Base-by-base conservation (phyloP, 2,888 invertebrate genomes). In the Lacanobia wlatinum region DNA sequence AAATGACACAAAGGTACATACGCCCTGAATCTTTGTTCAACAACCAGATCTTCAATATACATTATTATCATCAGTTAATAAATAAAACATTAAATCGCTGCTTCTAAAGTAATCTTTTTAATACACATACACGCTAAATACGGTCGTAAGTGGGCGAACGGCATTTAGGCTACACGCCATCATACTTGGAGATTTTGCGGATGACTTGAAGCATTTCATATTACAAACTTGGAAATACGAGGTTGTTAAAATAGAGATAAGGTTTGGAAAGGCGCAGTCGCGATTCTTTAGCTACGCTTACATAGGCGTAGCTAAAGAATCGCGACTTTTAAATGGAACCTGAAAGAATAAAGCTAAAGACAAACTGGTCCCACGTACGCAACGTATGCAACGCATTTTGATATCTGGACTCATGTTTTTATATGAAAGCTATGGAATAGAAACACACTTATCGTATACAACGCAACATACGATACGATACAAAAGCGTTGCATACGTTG, bases 111-210 rank as follows among this genome's bases (percentile, higher is more conserved):
- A 81, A 84, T 77, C 77, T 83, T 84, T 87, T 88, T 84, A 90
- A 87, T n/a, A n/a, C n/a, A n/a, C 87, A 87, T 87, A 87, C 87
- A 85, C 76, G 78, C 89, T 89, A 80, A 87, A 93, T 92, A 93
- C 87, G 94, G 95, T 78, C 53, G 79, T 66, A 80, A 76, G 96
- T 96, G 94, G 96, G 96, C 92, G 96, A 94, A 91, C 93, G 85
- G 90, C 94, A 94, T 94, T 94, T 92, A 88, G 90, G 89, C 84
- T 87, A 84, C 87, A 85, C 84, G 87, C 87, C 78, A 84, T 87
- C 87, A 84, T 88, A 89, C 87, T 89, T 90, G 89, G 91, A 85
- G 70, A 90, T 90, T 91, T 90, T 84, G 89, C 89, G 84, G 89
- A 90, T 87, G 86, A 87, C 90, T 91, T 91, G 88, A 91, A 91